These are phyloP conservation scores for Hemithea aestivaria DNA, from an alignment of 2,888 invertebrate genomes.

Conservation along the genomic window DNA sequence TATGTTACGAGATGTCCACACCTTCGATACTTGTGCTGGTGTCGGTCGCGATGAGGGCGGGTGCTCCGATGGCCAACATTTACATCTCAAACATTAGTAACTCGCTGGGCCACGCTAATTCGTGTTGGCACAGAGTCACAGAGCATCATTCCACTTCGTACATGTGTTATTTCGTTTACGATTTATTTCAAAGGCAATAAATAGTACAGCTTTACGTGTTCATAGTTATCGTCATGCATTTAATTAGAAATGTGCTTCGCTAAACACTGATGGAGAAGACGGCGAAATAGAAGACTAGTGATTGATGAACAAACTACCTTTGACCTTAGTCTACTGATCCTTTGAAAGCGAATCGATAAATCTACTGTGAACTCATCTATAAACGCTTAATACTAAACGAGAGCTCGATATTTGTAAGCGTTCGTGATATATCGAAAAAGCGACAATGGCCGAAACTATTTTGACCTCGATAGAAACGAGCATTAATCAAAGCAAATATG, in stretches of 20 bases:
- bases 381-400: slow-evolving; percentile 8
- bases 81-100: slow-evolving; percentile 36
- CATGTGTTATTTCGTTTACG: slow-evolving; percentile 29
- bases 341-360: slow-evolving; percentile 8
- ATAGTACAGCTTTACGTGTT: slow-evolving; percentile 22
- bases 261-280: slow-evolving; percentile 36
- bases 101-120: slow-evolving; percentile 26
- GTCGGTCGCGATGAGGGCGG: slow-evolving; percentile 40
- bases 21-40: slow-evolving; percentile 42
- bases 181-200: slow-evolving; percentile 18
- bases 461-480: slow-evolving; percentile 23
- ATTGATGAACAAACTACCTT: slow-evolving; percentile 25
- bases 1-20: slow-evolving; percentile 35
- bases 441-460: slow-evolving; percentile 17
- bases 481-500: slow-evolving; percentile 30
- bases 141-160: slow-evolving; percentile 26
- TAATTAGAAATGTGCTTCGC: slow-evolving; percentile 24
- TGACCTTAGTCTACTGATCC: slow-evolving; percentile 17
- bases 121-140: slow-evolving; percentile 33
- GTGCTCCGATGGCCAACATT: slow-evolving; percentile 39
- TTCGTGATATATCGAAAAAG: slow-evolving; percentile 12
- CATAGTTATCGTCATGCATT: slow-evolving; percentile 30
- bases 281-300: slow-evolving; percentile 33
- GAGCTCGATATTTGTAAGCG: slow-evolving; percentile 12
- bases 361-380: slow-evolving; percentile 3